Evolutionary conservation across 2,113 vertebrate species (phyloP).

Genomic region (Pedionomus torquatus): DNA sequence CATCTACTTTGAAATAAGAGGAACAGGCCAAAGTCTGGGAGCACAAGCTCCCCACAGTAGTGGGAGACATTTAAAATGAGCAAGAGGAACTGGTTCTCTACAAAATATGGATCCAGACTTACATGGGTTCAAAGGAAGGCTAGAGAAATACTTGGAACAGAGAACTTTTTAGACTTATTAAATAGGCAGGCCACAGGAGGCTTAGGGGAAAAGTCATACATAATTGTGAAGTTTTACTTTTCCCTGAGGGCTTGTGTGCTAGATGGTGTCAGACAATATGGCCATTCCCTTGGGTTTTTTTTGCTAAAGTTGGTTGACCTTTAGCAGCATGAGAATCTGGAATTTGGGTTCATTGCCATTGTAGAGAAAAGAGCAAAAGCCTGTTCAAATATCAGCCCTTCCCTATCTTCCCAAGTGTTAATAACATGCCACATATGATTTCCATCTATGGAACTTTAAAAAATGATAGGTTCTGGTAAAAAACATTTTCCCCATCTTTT

Average conservation of each 20-base stretch:
- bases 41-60: not conserved
- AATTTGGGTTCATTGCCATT: not conserved
- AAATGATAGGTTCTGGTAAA: not conserved
- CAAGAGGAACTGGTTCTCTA: not conserved
- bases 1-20: not conserved
- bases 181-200: not conserved
- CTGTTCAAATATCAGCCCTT: slow-evolving; percentile 3
- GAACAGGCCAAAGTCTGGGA: not conserved
- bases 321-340: not conserved
- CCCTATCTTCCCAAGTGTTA: not conserved
- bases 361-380: not conserved
- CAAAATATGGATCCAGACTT: not conserved
- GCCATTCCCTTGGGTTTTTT: not conserved
- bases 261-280: not conserved
- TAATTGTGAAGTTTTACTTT: not conserved
- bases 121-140: not conserved
- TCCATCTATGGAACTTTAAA: not conserved
- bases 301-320: not conserved
- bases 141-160: not conserved
- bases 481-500: fast-evolving
- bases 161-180: not conserved
- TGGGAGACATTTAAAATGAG: not conserved
- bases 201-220: not conserved
- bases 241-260: not conserved
- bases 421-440: not conserved